phyloP scores from a whole-genome alignment of 2,888 invertebrate species.

The Eupithecia dodoneata region DNA sequence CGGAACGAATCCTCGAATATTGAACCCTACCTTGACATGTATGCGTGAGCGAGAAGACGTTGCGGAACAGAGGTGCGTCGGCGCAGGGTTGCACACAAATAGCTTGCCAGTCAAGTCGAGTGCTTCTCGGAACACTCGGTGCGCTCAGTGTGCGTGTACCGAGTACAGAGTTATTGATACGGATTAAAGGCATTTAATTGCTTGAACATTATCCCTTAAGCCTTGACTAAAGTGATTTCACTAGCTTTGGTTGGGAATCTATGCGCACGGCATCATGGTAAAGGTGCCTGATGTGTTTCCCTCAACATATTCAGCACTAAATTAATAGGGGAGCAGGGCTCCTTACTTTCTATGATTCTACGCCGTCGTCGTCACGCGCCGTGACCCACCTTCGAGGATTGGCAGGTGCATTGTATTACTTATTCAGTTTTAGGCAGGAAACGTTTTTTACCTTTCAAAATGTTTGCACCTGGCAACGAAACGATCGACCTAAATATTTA shows the following conservation, averaged over 20 bases:
- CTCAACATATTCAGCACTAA: constrained; percentile 56
- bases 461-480: constrained; percentile 21
- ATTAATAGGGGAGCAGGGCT: constrained; percentile 58
- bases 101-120: constrained; percentile 75
- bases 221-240: constrained; percentile 45
- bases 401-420: constrained; percentile 52
- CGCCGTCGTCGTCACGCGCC: constrained; percentile 56
- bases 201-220: constrained; percentile 44
- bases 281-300: constrained; percentile 43
- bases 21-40: constrained; percentile 84
- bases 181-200: constrained; percentile 55
- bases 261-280: constrained; percentile 46
- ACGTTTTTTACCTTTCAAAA: constrained; percentile 34
- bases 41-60: constrained; percentile 74
- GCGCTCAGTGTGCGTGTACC: constrained; percentile 49
- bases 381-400: constrained; percentile 50
- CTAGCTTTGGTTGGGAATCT: constrained; percentile 32
- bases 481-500: constrained; percentile 16
- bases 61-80: constrained; percentile 72
- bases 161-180: constrained; percentile 38
- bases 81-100: constrained; percentile 80
- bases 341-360: constrained; percentile 58
- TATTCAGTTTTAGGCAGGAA: constrained; percentile 40
- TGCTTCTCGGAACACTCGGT: constrained; percentile 71
- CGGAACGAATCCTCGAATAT: constrained; percentile 79